Base-by-base conservation (phyloP, 2,888 invertebrate species). In the Trissolcus brochymenae region DNA sequence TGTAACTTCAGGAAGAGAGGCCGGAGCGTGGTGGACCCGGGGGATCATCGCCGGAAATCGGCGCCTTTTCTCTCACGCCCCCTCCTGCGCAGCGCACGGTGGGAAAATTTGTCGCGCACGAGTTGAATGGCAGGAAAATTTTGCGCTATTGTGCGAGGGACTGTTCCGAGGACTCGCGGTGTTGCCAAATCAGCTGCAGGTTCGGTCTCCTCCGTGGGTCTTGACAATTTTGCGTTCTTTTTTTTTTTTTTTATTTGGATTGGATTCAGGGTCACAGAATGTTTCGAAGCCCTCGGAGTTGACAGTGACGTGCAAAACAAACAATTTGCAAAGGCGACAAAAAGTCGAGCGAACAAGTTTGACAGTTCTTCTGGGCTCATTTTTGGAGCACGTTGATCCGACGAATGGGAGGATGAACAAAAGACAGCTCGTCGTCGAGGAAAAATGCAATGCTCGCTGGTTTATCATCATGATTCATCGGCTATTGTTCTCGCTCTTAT, bases 91-190 rank as follows among this genome's bases (percentile, higher is more conserved):
- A 17, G 53, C 25, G 13, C 59, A 16, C 21, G 70, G 49, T 70
- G 70, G 61, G 71, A 61, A 64, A 72, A 72, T 53, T n/a, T 62
- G 70, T 56, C 51, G 64, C 57, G 59, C 21, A 41, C 35, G 51
- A 56, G 55, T 60, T 54, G 49, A 70, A 70, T 35, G 61, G 50
- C 40, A 41, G 60, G 61, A 61, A 70, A 61, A 70, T 61, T 55
- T 25, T 57, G 53, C 53, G 25, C 25, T 25, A 25, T 25, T 25
- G 25, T 25, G 25, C 25, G 25, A 25, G 25, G 25, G 25, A 25
- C 25, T 4, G 25, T 25, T 25, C 25, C 55, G 56, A 56, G 50
- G 87, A 86, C 83, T 85, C 81, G 35, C 83, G 82, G 83, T 84
- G 81, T 80, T 82, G 79, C 81, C 81, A 73, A 70, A 71, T 4